These are phyloP conservation scores for Callitettix versicolor DNA, from an alignment of 1,140 invertebrate genomes.

Conservation along the genomic window DNA sequence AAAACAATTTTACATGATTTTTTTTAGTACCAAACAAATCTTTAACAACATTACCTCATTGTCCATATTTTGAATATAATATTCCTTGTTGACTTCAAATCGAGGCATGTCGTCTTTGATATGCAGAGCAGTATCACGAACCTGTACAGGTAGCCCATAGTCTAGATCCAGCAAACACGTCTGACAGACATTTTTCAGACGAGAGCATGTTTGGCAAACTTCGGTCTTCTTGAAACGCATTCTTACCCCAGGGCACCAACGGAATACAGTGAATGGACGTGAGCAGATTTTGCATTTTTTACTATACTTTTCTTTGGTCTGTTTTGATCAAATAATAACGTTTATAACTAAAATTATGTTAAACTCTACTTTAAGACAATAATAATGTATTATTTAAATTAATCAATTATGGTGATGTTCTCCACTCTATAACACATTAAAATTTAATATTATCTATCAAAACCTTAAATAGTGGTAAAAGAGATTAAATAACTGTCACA, in stretches of 20 bases:
- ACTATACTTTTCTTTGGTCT: conserved; percentile 97
- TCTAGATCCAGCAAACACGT: conserved; percentile 97
- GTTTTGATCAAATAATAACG: conserved; percentile 30
- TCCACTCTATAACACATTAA: no score
- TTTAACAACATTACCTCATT: conserved; percentile 46
- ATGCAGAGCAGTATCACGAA: conserved; percentile 89
- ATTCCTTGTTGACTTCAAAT: conserved; percentile 98
- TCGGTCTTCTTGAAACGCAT: conserved; percentile 99
- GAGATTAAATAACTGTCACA: no score
- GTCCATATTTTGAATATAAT: conserved; percentile 93
- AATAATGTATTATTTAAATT: no score
- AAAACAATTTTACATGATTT: no score
- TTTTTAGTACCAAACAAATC: no score
- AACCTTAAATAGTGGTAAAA: no score
- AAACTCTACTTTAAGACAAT: no score
- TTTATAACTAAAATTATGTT: background rate
- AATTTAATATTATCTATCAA: no score
- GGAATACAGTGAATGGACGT: conserved; percentile 95
- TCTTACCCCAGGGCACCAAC: conserved; percentile 93
- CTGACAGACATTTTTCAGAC: conserved; percentile 98
- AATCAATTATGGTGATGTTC: no score
- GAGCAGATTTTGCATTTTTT: conserved; percentile 99
- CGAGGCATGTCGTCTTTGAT: conserved; percentile 91
- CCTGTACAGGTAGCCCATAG: conserved; percentile 90
- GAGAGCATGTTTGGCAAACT: conserved; percentile 97